Conservation (phyloP, 2,888 invertebrate genomes). For the Drosophila nigricruria region DNA sequence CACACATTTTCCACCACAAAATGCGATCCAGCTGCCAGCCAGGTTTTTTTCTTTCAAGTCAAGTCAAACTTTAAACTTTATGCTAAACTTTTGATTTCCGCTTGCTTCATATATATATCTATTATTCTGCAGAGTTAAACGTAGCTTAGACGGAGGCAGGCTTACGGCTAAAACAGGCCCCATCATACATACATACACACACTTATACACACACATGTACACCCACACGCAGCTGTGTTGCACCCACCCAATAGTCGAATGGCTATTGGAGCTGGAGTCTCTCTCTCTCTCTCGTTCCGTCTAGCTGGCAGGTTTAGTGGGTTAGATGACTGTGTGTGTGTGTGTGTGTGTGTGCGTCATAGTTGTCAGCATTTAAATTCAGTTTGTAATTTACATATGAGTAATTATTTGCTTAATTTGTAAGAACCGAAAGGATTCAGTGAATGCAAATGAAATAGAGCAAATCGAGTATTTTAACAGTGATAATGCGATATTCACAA, state of each 20-base stretch:
- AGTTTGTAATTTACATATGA: constrained; percentile 34
- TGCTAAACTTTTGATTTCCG: constrained; percentile 43
- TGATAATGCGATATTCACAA: neutral
- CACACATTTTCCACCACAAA: constrained; percentile 65
- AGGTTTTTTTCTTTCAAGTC: constrained; percentile 34
- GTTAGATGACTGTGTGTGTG: constrained; percentile 19
- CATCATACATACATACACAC: constrained; percentile 24
- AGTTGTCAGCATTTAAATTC: constrained; percentile 33
- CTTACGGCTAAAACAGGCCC: constrained; percentile 47
- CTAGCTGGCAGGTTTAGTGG: constrained; percentile 46
- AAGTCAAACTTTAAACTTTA: constrained; percentile 27
- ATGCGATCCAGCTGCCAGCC: constrained; percentile 39
- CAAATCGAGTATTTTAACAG: neutral
- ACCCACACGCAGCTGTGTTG: constrained; percentile 60
- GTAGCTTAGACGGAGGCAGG: constrained; percentile 34
- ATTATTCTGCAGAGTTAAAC: constrained; percentile 20
- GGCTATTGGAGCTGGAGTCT: constrained; percentile 38
- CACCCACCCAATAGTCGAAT: constrained; percentile 71
- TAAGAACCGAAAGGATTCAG: neutral
- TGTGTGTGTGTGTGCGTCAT: constrained; percentile 49
- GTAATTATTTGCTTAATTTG: neutral
- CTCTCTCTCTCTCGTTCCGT: constrained; percentile 32
- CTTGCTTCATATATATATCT: constrained; percentile 5
- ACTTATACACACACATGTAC: constrained; percentile 38
- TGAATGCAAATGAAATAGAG: neutral